Evolutionary conservation across 2,888 invertebrate genomes (phyloP).

Genomic region (Stenchaetothrips biformis): DNA sequence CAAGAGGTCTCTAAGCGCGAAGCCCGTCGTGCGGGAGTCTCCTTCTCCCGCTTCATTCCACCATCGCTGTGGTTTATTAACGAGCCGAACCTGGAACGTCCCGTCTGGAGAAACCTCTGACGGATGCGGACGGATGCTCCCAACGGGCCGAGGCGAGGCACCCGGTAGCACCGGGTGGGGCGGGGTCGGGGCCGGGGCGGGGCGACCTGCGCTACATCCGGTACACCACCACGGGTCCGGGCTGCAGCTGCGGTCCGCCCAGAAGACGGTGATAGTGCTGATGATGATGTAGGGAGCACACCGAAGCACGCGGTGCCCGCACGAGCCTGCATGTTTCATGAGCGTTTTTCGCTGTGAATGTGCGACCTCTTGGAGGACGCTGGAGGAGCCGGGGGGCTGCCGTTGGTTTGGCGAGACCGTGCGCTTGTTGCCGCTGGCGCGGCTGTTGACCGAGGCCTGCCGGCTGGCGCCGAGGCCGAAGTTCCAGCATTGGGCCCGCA

Average conservation of each 20-base stretch:
- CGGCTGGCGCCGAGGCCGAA: not conserved
- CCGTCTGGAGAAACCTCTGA: too few relatives aligned
- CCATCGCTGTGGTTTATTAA: too few relatives aligned
- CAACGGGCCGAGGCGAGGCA: too few relatives aligned
- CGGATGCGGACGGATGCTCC: too few relatives aligned
- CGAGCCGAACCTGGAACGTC: too few relatives aligned
- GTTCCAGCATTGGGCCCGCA: too few relatives aligned
- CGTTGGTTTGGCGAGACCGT: not conserved
- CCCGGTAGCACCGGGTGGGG: not conserved
- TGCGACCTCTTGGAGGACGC: not conserved
- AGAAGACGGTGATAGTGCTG: not conserved
- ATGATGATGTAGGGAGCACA: too few relatives aligned
- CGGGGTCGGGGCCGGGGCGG: not conserved
- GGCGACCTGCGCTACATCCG: not conserved
- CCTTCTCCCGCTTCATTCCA: too few relatives aligned
- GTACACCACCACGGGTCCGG: too few relatives aligned
- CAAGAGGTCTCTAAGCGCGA: too few relatives aligned
- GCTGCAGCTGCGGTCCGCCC: not conserved
- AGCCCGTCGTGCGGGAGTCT: too few relatives aligned
- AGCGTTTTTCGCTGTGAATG: constrained; percentile 7
- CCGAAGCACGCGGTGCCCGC: too few relatives aligned
- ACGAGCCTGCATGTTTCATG: constrained; percentile 4
- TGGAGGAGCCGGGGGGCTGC: not conserved
- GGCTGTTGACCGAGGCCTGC: not conserved
- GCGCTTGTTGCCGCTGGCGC: not conserved